These are phyloP conservation scores for Acanthis flammea DNA, from an alignment of 2,797 vertebrate species.

Conservation along the genomic window DNA sequence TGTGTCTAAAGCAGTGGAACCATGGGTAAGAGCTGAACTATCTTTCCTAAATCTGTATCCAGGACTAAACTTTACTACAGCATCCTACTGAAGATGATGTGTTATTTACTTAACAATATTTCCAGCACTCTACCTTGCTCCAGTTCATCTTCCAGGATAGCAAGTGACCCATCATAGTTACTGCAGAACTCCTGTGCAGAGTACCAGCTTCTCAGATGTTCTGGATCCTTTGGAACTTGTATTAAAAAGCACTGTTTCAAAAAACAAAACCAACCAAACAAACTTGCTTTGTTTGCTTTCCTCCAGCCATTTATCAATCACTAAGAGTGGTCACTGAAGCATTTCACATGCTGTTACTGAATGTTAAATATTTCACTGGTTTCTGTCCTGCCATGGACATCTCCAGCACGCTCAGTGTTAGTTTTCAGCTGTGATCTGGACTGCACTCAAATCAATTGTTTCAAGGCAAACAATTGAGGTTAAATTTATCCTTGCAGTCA, in stretches of 20 bases:
- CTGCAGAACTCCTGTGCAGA: conserved; percentile 85
- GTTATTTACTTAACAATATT: neutral
- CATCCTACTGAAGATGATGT: neutral
- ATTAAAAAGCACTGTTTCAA: conserved; percentile 86
- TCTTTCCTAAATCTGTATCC: neutral
- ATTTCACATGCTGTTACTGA: neutral
- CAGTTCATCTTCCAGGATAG: conserved; percentile 84
- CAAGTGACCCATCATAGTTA: conserved; percentile 80
- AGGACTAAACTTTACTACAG: neutral
- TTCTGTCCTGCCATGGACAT: neutral
- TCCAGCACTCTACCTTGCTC: conserved; percentile 86
- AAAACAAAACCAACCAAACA: neutral
- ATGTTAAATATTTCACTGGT: neutral
- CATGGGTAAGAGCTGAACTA: neutral
- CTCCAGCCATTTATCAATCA: neutral
- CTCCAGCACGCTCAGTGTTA: neutral
- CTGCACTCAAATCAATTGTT: neutral
- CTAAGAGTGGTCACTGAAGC: neutral
- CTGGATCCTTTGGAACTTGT: conserved; percentile 79
- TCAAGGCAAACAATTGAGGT: neutral
- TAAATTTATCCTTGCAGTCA: neutral
- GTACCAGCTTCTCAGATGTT: conserved; percentile 79
- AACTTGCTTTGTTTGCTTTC: neutral
- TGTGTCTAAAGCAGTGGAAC: neutral
- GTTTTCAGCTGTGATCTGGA: neutral